Evolutionary conservation across 2,797 vertebrate genomes (phyloP).

Genomic region (Argya squamiceps): DNA sequence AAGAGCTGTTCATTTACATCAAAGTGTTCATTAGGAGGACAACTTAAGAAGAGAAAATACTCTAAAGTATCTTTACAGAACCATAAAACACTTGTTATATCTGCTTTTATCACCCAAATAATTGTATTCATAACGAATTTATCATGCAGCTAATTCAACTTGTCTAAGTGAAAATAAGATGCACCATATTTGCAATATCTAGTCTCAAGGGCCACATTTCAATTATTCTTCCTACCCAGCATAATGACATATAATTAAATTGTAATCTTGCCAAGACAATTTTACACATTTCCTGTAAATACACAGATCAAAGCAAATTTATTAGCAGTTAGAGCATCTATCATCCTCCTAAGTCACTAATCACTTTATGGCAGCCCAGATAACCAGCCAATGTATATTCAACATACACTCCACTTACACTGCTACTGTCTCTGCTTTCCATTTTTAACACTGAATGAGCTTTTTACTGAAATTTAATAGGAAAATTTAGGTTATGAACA

Average conservation of each 20-base stretch:
- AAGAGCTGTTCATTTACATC: slow-evolving; percentile 16
- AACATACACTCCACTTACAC: slow-evolving; percentile 5
- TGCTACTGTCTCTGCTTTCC: neutral
- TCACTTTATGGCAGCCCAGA: slow-evolving; percentile 51
- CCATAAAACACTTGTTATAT: slow-evolving; percentile 66
- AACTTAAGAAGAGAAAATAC: slow-evolving; percentile 11
- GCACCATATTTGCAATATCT: slow-evolving; percentile 71
- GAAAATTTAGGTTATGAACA: neutral
- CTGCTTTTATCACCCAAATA: slow-evolving; percentile 76
- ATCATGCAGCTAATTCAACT: slow-evolving; percentile 81
- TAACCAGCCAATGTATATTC: slow-evolving; percentile 50
- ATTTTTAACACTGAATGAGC: slow-evolving; percentile 17
- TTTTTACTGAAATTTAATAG: neutral
- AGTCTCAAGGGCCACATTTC: slow-evolving; percentile 75
- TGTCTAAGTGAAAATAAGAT: slow-evolving; percentile 81
- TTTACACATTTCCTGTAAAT: slow-evolving; percentile 78
- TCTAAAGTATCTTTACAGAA: slow-evolving; percentile 53
- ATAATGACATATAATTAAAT: slow-evolving; percentile 78
- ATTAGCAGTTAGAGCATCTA: slow-evolving; percentile 68
- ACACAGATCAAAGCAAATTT: slow-evolving; percentile 73
- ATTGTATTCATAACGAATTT: slow-evolving; percentile 80
- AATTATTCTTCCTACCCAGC: slow-evolving; percentile 79
- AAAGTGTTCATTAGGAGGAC: neutral
- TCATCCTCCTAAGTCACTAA: slow-evolving; percentile 58
- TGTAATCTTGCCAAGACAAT: slow-evolving; percentile 74